Conservation (phyloP, 2,113 vertebrate species). For the Catharus minimus region DNA sequence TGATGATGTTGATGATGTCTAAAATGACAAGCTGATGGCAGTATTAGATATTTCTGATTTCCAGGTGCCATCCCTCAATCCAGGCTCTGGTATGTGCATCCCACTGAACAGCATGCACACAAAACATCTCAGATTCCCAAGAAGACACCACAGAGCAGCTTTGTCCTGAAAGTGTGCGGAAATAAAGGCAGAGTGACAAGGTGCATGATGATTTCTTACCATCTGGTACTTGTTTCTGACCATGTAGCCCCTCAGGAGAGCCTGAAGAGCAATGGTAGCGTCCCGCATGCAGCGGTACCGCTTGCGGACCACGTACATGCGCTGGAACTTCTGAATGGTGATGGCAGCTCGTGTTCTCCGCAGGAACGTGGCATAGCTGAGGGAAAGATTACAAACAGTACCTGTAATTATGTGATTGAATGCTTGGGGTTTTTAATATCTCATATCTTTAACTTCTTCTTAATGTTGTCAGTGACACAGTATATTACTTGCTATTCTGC, state of each 20-base stretch:
- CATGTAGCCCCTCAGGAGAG: conserved; percentile 88
- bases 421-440: neutral
- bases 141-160: neutral
- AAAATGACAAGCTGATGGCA: neutral
- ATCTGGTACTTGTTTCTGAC: conserved; percentile 86
- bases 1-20: neutral
- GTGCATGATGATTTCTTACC: conserved; percentile 68
- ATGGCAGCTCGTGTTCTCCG: conserved; percentile 88
- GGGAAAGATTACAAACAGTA: neutral
- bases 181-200: neutral
- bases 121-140: neutral
- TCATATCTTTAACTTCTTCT: neutral
- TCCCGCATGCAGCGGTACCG: conserved; percentile 81
- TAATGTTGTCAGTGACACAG: neutral
- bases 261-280: conserved; percentile 87
- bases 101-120: accelerated
- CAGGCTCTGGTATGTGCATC: neutral
- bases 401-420: neutral
- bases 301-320: conserved; percentile 84
- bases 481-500: neutral
- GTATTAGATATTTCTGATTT: neutral
- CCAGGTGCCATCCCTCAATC: neutral
- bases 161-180: neutral
- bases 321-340: conserved; percentile 91
- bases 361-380: conserved; percentile 88